phyloP scores from a whole-genome alignment of 1,140 invertebrate genomes.

The Galendromus occidentalis region DNA sequence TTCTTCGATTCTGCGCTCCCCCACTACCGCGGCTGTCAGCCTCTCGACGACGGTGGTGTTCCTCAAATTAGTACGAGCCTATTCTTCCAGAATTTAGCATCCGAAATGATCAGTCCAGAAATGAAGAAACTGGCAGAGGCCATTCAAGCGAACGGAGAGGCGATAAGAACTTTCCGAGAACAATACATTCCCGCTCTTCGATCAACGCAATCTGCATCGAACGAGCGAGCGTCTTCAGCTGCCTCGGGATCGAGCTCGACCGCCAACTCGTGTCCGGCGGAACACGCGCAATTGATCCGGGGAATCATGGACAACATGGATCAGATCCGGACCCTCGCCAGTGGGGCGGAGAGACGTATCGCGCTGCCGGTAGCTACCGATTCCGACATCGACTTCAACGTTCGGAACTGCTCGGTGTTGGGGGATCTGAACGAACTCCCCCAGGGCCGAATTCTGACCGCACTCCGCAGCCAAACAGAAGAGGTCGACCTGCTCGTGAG shows the following conservation, averaged over 20 bases:
- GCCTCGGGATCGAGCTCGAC: background rate
- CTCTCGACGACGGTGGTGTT: no score
- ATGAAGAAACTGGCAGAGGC: background rate
- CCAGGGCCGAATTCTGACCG: background rate
- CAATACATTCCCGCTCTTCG: background rate
- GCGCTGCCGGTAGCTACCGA: background rate
- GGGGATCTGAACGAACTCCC: background rate
- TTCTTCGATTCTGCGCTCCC: no score
- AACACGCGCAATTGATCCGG: background rate
- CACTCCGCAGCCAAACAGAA: background rate
- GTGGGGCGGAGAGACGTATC: background rate
- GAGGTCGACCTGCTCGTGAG: background rate
- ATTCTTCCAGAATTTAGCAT: no score
- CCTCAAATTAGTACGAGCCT: no score
- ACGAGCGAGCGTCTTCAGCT: background rate
- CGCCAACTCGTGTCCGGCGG: background rate
- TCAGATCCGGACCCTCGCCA: background rate
- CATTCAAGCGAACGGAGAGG: background rate
- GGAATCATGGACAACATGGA: constrained; percentile 10
- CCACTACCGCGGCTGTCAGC: no score
- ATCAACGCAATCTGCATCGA: background rate
- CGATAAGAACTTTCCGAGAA: background rate
- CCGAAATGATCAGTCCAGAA: background rate
- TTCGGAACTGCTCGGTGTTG: background rate
- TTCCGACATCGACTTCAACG: background rate